Conservation (phyloP, 2,888 invertebrate genomes). For the Syrphus vitripennis region DNA sequence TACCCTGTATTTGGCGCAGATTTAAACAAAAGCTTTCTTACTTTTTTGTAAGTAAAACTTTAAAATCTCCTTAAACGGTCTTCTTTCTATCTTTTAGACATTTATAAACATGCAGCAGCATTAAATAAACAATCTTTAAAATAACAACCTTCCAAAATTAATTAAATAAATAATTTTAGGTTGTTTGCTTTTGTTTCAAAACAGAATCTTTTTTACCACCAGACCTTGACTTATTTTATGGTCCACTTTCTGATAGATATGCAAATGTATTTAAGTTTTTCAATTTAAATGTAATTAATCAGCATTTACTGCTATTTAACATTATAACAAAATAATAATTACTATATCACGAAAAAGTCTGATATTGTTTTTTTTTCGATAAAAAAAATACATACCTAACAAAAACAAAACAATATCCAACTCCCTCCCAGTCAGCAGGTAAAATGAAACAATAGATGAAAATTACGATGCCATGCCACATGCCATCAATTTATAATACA, state of each 20-base stretch:
- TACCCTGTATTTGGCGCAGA: constrained; percentile 12
- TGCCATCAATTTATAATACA: constrained; percentile 15
- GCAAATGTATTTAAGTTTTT: constrained; percentile 8
- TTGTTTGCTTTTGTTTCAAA: neutral
- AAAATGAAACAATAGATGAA: constrained; percentile 39
- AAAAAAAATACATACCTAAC: neutral
- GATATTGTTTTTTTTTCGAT: neutral
- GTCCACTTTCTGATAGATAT: neutral
- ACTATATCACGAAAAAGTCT: constrained; percentile 11
- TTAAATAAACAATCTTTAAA: neutral
- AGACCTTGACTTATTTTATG: constrained; percentile 14
- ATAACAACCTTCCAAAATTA: neutral
- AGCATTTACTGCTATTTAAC: constrained; percentile 11
- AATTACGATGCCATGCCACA: constrained; percentile 44
- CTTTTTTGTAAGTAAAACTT: neutral
- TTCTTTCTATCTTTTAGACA: neutral
- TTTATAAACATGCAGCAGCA: no score
- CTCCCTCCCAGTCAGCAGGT: constrained; percentile 2
- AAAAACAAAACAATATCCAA: neutral
- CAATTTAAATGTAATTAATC: constrained; percentile 15
- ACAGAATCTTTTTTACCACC: neutral
- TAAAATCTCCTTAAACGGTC: constrained; percentile 4
- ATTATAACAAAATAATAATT: constrained; percentile 5
- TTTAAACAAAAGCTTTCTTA: neutral
- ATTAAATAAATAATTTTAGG: neutral